These are phyloP conservation scores for Brachyistius frenatus DNA, from an alignment of 2,113 vertebrate genomes.

Conservation along the genomic window DNA sequence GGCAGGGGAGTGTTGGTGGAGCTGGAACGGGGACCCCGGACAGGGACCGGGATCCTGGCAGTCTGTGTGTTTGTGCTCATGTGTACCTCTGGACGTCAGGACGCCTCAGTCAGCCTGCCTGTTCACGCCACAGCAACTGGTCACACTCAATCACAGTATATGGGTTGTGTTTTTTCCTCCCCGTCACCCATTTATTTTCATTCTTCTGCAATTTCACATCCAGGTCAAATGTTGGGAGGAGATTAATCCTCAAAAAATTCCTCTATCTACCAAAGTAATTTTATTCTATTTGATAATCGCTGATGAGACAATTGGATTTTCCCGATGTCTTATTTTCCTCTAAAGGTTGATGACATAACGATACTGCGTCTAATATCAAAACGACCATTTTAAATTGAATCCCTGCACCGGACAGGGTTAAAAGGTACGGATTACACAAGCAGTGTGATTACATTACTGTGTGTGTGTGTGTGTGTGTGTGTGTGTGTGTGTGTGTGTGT, in stretches of 20 bases:
- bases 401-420: conserved; percentile 4
- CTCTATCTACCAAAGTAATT: conserved; percentile 1
- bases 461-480: conserved; percentile 7
- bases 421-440: conserved; percentile 49
- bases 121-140: background rate
- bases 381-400: conserved; percentile 40
- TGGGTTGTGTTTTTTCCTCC: background rate
- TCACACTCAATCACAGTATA: conserved; percentile 1
- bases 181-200: background rate
- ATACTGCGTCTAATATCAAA: conserved; percentile 13
- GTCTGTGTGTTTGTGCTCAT: conserved; percentile 13
- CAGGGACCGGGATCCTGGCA: conserved; percentile 5
- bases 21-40: background rate
- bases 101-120: conserved; percentile 1
- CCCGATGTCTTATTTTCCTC: conserved; percentile 1
- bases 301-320: conserved; percentile 34
- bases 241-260: conserved; percentile 23
- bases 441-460: conserved; percentile 21
- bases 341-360: conserved; percentile 48
- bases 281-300: conserved; percentile 19
- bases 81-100: conserved; percentile 15
- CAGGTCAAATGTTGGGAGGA: background rate
- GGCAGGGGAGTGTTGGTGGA: background rate
- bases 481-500: background rate
- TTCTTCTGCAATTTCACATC: conserved; percentile 21